Conservation (phyloP, 2,113 vertebrate species). For the Zeus faber region DNA sequence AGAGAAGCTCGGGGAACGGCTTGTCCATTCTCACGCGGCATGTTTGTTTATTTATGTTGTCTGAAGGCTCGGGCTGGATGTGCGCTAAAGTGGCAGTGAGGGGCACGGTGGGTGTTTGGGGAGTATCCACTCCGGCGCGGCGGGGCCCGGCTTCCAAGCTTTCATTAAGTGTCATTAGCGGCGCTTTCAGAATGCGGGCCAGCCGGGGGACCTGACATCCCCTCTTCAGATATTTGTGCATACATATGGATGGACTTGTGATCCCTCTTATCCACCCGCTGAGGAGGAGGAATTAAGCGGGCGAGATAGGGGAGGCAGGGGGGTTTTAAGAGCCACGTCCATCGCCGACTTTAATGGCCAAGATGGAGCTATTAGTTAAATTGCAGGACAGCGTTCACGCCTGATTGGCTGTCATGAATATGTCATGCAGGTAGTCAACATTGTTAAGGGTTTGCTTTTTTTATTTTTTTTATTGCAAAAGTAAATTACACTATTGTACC, state of each 20-base stretch:
- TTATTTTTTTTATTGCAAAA: constrained; percentile 27
- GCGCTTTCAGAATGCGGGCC: constrained; percentile 60
- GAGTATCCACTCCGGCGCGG: constrained; percentile 17
- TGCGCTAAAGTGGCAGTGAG: not conserved
- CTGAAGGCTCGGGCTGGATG: constrained; percentile 35
- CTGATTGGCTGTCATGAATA: constrained; percentile 52
- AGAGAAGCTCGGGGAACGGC: constrained; percentile 46
- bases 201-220: constrained; percentile 66
- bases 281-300: constrained; percentile 63
- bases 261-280: constrained; percentile 68
- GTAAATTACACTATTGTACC: constrained; percentile 21
- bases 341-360: constrained; percentile 60
- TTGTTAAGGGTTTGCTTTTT: constrained; percentile 29
- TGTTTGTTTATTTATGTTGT: constrained; percentile 70
- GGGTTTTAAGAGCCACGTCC: constrained; percentile 52
- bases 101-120: constrained; percentile 17
- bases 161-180: constrained; percentile 77
- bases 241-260: constrained; percentile 70
- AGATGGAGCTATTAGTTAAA: constrained; percentile 52
- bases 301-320: constrained; percentile 37
- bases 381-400: constrained; percentile 43
- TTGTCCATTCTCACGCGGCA: constrained; percentile 44
- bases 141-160: constrained; percentile 50
- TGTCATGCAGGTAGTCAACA: constrained; percentile 46
- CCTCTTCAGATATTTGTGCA: constrained; percentile 61